Base-by-base conservation (phyloP, 2,797 vertebrate species). In the Oceanodroma leucorhoa region DNA sequence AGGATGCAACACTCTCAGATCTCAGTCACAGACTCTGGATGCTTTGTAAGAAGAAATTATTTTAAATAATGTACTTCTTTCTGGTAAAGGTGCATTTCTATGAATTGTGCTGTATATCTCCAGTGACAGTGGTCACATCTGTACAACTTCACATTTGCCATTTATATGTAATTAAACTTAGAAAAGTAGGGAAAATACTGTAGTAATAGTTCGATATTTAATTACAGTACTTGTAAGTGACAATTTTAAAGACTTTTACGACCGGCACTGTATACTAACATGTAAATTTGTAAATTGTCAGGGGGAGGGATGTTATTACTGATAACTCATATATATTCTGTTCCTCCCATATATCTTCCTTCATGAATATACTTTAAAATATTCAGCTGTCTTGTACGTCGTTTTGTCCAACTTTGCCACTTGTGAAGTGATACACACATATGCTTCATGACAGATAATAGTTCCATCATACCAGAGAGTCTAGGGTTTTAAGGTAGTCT, bases 301-400 rank as follows among this genome's bases (percentile, higher is more conserved):
- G 60, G 26, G 53, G 70, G 75, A 87, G 20, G 30, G 27, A 71
- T 77, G 53, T 94, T 96, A 82, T 80, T 94, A 41, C 64, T 84
- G 60, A 51, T 95, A 96, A 92, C 19, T 43, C 71, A 34, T 61
- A 84, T 85, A 72, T 84, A 92, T 94, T 95, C 84, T 94, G 66
- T 41, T 41, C 40, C 40, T 41, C 14, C 40, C 40, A 15, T 41
- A 15, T 41, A 41, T 94, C 45, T 95, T 90, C 67, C 76, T 78
- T 93, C 79, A 71, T 94, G 79, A 94, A 93, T 75, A 94, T 80
- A 50, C 72, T 93, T 96, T 90, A 89, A 86, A 92, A 87, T 86
- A 88, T 87, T 96, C 88, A 90, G 38, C 88, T 93, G 82, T 90
- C 95, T 97, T 94, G 76, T 92, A 89, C 92, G 72, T 89, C 62